These are phyloP conservation scores for Acropora yongei DNA, from an alignment of 64 coral and sea anemone genomes.

Conservation along the genomic window DNA sequence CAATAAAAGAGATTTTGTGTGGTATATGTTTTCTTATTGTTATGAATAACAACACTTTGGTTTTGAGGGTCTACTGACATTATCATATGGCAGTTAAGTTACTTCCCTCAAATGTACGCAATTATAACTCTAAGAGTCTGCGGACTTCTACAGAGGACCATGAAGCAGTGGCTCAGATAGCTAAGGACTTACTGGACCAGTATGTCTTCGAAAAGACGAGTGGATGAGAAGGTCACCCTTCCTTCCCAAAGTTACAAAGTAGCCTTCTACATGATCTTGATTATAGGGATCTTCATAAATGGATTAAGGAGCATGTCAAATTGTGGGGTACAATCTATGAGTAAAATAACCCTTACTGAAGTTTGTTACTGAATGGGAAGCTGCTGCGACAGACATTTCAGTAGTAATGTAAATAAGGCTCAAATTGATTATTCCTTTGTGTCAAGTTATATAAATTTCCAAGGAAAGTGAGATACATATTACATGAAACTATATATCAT, in stretches of 20 bases:
- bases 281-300: conserved; percentile 14
- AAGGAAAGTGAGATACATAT: background rate
- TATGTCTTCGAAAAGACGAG: background rate
- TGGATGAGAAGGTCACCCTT: background rate
- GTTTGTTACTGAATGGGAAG: background rate
- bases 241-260: conserved; percentile 31
- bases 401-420: background rate
- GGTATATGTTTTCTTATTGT: too few relatives aligned
- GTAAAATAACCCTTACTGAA: background rate
- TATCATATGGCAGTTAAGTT: background rate
- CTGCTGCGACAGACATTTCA: background rate
- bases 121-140: background rate
- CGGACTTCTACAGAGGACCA: background rate
- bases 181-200: background rate
- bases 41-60: background rate
- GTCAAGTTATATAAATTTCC: background rate
- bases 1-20: too few relatives aligned
- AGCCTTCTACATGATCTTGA: background rate
- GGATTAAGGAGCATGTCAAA: background rate
- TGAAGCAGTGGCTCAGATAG: background rate
- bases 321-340: conserved; percentile 8
- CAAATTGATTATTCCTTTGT: background rate
- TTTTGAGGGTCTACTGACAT: background rate
- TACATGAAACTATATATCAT: background rate
- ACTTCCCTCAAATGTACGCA: background rate